Evolutionary conservation across 2,113 vertebrate species (phyloP), one percentile per base, ranked within the genome.

Genomic region (Silurus asotus): DNA sequence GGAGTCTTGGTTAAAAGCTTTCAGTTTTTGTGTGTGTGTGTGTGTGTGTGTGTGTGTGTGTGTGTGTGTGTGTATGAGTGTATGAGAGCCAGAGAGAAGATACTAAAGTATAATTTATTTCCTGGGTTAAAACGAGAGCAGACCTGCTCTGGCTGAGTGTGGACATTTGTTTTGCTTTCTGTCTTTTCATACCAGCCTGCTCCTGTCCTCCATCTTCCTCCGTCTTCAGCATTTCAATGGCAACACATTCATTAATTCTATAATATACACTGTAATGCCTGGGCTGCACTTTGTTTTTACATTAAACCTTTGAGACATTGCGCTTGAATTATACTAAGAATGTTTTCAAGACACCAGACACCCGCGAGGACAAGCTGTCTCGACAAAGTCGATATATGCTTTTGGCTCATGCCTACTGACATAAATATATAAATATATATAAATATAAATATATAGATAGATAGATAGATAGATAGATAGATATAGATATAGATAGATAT

Each of bases 71-170:
- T 37, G 28, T 37, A 37, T 2, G 28, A 37, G 28, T 37, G 28
- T 37, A 37, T 14, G 14, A 15, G 56, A 58, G 56, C 13, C 13
- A 58, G 56, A 58, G 56, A 58, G 56, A 55, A 37, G 28, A 37
- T 37, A 37, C 28, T 37, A 37, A 37, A 37, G 28, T 37, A 37
- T 37, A n/a, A 92, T 90, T 92, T 93, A 92, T 89, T 93, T 88
- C 83, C 90, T 90, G 94, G 91, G 93, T 93, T 93, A 93, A 94
- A 87, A 92, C 91, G 91, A 92, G 89, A 90, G 91, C 89, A 91
- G 87, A 92, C 89, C 91, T 58, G 9, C 88, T 88, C 88, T 85
- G 84, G 86, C 85, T 85, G 87, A 69, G 89, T 3, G 55, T 5
- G 15, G 17, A 45, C 1, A 0, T 79, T 79, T 45, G 25, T 59